Conservation (phyloP, 2,113 vertebrate species). For the Protobothrops mucrosquamatus region DNA sequence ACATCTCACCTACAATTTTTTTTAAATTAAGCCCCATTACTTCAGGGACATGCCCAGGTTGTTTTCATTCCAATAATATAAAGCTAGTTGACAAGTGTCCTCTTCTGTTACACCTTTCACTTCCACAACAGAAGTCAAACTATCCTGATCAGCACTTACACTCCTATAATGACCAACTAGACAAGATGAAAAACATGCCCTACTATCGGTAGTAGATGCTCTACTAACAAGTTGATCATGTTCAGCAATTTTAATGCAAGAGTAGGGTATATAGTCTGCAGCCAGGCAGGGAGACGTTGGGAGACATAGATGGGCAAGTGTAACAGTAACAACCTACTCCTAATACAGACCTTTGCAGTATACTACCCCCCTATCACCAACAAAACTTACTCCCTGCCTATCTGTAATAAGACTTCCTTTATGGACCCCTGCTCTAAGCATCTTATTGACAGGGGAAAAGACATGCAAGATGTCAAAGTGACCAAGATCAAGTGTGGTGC, state of each 20-base stretch:
- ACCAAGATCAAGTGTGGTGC: background rate
- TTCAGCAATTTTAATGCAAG: background rate
- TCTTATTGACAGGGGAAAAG: background rate
- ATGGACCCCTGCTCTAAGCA: background rate
- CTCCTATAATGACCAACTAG: background rate
- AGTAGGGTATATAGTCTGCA: background rate
- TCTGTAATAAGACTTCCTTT: background rate
- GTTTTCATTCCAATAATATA: background rate
- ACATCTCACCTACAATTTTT: background rate
- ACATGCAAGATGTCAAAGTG: background rate
- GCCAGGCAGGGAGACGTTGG: background rate
- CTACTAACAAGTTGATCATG: background rate
- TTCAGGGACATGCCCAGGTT: background rate
- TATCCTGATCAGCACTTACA: too few relatives aligned
- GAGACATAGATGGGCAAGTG: background rate
- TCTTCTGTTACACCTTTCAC: background rate
- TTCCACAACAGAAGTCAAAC: background rate
- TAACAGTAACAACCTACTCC: background rate
- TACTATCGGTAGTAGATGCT: background rate
- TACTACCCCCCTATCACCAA: background rate
- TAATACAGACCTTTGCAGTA: background rate
- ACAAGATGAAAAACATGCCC: background rate
- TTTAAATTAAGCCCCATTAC: background rate
- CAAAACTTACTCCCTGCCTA: too few relatives aligned
- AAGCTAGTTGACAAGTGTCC: background rate